These are phyloP conservation scores for Oxyruncus cristatus DNA, from an alignment of 2,113 vertebrate genomes.

Conservation along the genomic window DNA sequence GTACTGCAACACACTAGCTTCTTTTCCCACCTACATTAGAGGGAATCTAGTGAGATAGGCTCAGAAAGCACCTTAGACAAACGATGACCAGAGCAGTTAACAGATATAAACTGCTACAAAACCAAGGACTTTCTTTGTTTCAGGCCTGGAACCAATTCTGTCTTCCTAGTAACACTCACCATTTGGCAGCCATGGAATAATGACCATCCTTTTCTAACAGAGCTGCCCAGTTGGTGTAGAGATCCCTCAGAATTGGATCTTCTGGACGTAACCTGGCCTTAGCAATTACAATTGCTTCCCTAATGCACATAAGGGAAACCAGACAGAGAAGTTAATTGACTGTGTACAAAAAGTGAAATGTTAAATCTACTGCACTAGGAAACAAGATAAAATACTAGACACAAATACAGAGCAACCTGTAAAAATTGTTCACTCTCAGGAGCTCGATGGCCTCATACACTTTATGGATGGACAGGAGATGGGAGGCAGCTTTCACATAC, in stretches of 20 bases:
- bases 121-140: neutral
- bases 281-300: slow-evolving; percentile 91
- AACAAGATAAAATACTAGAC: neutral
- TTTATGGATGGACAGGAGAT: slow-evolving; percentile 90
- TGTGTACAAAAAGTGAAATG: neutral
- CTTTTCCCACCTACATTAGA: neutral
- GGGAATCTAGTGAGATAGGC: neutral
- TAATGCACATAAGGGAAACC: slow-evolving; percentile 45
- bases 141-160: neutral
- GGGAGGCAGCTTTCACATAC: slow-evolving; percentile 90
- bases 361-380: neutral
- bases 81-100: neutral
- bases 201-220: slow-evolving; percentile 91
- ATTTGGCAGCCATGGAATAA: slow-evolving; percentile 91
- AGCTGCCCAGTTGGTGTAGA: slow-evolving; percentile 87
- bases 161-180: slow-evolving; percentile 70
- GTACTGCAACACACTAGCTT: neutral
- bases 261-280: slow-evolving; percentile 87
- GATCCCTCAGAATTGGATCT: slow-evolving; percentile 83
- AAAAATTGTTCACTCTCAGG: slow-evolving; percentile 86
- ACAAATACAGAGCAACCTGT: slow-evolving; percentile 77
- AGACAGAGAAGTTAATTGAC: neutral
- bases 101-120: neutral
- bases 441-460: slow-evolving; percentile 88
- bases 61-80: neutral